Base-by-base conservation (phyloP, 1,140 invertebrate genomes). In the Pseudomyrmex cubaensis region DNA sequence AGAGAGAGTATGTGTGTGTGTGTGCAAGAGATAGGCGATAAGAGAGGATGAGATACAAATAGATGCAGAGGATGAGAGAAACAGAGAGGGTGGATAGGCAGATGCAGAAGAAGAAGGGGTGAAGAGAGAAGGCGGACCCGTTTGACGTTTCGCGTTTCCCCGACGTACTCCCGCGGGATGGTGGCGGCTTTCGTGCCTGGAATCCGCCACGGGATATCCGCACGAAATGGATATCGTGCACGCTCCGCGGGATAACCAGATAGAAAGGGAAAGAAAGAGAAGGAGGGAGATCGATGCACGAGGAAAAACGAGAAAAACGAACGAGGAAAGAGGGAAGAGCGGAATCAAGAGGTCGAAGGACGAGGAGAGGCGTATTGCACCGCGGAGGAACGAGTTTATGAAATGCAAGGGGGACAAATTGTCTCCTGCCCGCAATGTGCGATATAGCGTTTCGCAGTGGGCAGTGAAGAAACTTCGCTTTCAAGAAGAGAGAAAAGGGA, bases 61-160 rank as follows among this genome's bases (percentile, higher is more conserved):
- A 74, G 69, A 78, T 74, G 22, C 50, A 46, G 46, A 25, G 72
- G n/a, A 62, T 56, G 54, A 83, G 48, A 54, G 15, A 35, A 1
- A 48, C 20, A 22, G 64, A 62, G 9, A 17, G 35, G 22, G 64
- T 56, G 13, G n/a, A 25, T 8, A 48, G 10, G 59, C 7, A 64
- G 63, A 76, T 61, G 74, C 74, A 76, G 74, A 64, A 64, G 74
- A 76, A 75, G 72, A 50, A 64, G 74, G 20, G 61, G 48, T n/a
- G 54, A 35, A 13, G 20, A 25, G 83, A 74, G 25, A 25, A 69
- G 54, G 70, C 17, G 85, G 88, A 77, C 76, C 87, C 88, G 89
- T 90, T 91, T 92, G 91, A 91, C 90, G 92, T 90, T 91, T 92
- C 85, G 87, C 90, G 90, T 91, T 92, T 91, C 78, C 83, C 90